Percentiles rank a stretch among this genome's conserved stretches.
phyloP scores from a whole-genome alignment of 2,888 invertebrate species.

The Cetonia aurata region DNA sequence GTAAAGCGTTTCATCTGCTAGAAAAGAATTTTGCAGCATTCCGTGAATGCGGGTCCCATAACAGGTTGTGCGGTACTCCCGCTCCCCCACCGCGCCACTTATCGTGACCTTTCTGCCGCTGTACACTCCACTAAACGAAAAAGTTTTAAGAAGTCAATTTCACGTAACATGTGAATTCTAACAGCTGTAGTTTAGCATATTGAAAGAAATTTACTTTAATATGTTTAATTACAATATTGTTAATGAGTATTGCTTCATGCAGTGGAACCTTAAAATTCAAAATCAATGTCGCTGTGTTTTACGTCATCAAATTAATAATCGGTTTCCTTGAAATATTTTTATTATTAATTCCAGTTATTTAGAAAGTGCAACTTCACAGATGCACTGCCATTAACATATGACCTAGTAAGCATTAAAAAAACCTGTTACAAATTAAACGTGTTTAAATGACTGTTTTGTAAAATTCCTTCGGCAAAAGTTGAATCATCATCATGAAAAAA shows the following conservation, averaged over 20 bases:
- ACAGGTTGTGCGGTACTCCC: slow-evolving; percentile 46
- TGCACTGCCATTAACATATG: not conserved
- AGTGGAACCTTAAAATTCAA: slow-evolving; percentile 1
- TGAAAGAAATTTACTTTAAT: too few relatives aligned
- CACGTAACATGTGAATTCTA: not conserved
- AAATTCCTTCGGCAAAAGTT: too few relatives aligned
- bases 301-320: not conserved
- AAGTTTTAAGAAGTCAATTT: slow-evolving; percentile 1
- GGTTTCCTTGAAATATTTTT: slow-evolving; percentile 21
- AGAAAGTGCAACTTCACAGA: slow-evolving; percentile 24
- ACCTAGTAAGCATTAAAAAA: not conserved
- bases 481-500: too few relatives aligned
- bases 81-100: slow-evolving; percentile 43
- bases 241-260: too few relatives aligned
- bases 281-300: slow-evolving; percentile 24
- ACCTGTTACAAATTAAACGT: too few relatives aligned
- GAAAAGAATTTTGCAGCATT: slow-evolving; percentile 48
- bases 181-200: not conserved
- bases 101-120: slow-evolving; percentile 45
- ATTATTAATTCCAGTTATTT: slow-evolving; percentile 10
- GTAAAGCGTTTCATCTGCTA: slow-evolving; percentile 17
- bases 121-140: slow-evolving; percentile 39
- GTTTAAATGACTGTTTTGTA: too few relatives aligned
- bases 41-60: slow-evolving; percentile 44
- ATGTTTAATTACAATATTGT: too few relatives aligned